Base-by-base conservation (phyloP, 1,140 invertebrate genomes). In the Cydia fagiglandana region DNA sequence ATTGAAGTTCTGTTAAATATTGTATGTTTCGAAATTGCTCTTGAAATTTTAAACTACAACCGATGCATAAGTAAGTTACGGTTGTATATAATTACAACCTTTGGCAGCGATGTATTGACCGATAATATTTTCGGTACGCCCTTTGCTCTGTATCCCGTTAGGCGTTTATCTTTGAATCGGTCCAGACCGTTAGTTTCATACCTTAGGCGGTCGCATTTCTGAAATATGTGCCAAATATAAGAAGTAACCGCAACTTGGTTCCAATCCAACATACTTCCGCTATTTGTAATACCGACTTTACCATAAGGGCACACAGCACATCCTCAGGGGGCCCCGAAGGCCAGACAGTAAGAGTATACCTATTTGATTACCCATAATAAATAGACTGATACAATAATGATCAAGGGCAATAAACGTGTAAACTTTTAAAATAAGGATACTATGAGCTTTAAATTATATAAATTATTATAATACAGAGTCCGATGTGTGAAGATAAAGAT, bases 101-200 rank as follows among this genome's bases (percentile, higher is more conserved):
- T 70, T 70, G 34, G 66, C 30, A 38, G 28, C n/a, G 30, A 38
- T 34, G 30, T 34, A 38, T 17, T 70, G 66, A 10, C 34, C 13
- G 66, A 70, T 70, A 70, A 70, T 70, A 70, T 38, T 70, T 66
- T 70, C 4, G 66, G 66, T 34, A 20, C 34, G 66, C 66, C 66
- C 66, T 70, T 70, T 70, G 66, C 30, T 70, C 66, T 70, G 30
- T 17, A 17, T 70, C 20, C 66, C 66, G 66, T 70, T 70, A 70
- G n/a, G 66, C 6, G 15, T 70, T 17, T 70, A 38, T 38, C 30
- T 38, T 17, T 17, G 7, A 38, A 70, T 70, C 34, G 66, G 30
- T 24, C 56, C 28, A 70, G 34, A 41, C 66, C 34, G 66, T 70
- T 41, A 68, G 28, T 47, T 68, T 30, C 64, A 64, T 34, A 34